A percentile compares a stretch with the other conserved stretches of the same genome.
phyloP scores from a whole-genome alignment of 2,113 vertebrate species.

The Ancistrus triradiatus region DNA sequence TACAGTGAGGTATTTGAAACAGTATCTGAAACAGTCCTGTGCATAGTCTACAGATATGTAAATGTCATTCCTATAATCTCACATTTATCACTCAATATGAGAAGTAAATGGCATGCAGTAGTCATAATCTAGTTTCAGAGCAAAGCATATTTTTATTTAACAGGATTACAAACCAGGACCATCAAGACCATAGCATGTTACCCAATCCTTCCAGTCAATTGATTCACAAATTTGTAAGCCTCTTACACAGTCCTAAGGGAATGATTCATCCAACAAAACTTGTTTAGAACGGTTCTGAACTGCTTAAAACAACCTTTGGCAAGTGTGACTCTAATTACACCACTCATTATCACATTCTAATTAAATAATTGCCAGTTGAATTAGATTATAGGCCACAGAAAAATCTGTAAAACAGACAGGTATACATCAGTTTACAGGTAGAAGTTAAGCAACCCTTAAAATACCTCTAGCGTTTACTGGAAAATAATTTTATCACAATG shows the following conservation, averaged over 20 bases:
- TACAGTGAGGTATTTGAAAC: too few relatives aligned
- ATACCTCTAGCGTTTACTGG: too few relatives aligned
- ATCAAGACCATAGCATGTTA: constrained; percentile 56
- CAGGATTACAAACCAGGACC: constrained; percentile 69
- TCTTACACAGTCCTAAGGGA: constrained; percentile 57
- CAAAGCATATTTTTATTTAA: constrained; percentile 64
- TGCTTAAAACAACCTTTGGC: constrained; percentile 34
- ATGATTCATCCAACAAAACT: constrained; percentile 48
- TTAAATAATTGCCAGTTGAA: background rate
- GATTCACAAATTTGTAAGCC: constrained; percentile 56
- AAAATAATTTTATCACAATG: background rate
- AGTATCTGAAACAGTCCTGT: too few relatives aligned
- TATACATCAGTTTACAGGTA: background rate
- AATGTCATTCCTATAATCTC: too few relatives aligned
- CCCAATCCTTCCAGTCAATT: constrained; percentile 63
- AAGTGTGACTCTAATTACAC: constrained; percentile 26
- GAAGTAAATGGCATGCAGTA: too few relatives aligned
- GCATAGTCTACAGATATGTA: too few relatives aligned
- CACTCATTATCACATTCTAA: background rate
- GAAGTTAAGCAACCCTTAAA: background rate
- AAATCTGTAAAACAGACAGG: background rate
- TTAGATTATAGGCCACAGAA: too few relatives aligned
- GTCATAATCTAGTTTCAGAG: constrained; percentile 69
- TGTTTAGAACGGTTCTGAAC: constrained; percentile 32
- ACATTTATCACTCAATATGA: too few relatives aligned